Conservation (phyloP, 2,797 vertebrate species). For the Australoheros facetus region DNA sequence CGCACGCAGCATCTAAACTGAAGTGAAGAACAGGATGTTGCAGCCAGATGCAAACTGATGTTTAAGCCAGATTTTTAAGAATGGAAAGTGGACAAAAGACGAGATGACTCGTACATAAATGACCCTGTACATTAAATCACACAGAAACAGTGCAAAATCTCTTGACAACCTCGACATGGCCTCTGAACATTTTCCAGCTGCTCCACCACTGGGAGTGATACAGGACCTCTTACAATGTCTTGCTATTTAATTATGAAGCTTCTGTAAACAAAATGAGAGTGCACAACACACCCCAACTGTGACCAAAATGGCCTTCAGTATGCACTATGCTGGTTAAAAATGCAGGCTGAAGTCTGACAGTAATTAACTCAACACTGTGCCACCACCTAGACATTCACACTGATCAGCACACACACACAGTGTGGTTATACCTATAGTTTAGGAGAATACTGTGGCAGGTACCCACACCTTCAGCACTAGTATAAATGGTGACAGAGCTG, state of each 20-base stretch:
- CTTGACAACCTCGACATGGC: slow-evolving; percentile 22
- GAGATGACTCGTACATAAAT: too few relatives aligned
- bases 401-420: slow-evolving; percentile 24
- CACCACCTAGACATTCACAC: slow-evolving; percentile 12
- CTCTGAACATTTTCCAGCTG: slow-evolving; percentile 37
- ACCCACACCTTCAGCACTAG: background rate
- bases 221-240: background rate
- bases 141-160: slow-evolving; percentile 10
- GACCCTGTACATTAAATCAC: background rate
- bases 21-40: background rate
- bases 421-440: background rate
- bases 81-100: background rate
- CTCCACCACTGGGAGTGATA: background rate
- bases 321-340: slow-evolving; percentile 53
- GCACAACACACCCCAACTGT: background rate
- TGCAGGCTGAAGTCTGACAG: slow-evolving; percentile 31
- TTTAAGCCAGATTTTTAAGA: background rate
- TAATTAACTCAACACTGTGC: slow-evolving; percentile 46
- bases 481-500: background rate
- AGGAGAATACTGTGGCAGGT: background rate
- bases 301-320: slow-evolving; percentile 43
- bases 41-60: background rate
- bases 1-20: too few relatives aligned
- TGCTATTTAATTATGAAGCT: slow-evolving; percentile 21
- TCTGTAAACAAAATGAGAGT: slow-evolving; percentile 35